A percentile compares a stretch with the other conserved stretches of the same genome.
Evolutionary conservation across 2,797 vertebrate genomes (phyloP).

Genomic region (Meriones psammophilus): DNA sequence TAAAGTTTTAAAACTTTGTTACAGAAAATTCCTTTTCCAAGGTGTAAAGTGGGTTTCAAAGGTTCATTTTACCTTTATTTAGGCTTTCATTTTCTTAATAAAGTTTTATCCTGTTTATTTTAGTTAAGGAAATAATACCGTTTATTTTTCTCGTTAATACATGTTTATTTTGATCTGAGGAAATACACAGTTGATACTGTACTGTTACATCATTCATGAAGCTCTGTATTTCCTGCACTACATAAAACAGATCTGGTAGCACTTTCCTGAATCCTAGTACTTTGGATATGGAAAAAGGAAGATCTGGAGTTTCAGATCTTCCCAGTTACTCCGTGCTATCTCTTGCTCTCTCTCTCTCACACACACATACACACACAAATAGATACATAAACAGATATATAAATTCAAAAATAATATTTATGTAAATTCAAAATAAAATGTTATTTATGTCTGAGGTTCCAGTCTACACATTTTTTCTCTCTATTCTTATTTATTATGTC

Average conservation of each 20-base stretch:
- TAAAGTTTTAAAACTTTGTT: constrained; percentile 51
- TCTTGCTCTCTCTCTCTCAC: not conserved
- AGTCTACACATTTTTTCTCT: not conserved
- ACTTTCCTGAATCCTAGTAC: not conserved
- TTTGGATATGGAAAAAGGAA: not conserved
- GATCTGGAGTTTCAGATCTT: not conserved
- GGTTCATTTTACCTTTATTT: constrained; percentile 50
- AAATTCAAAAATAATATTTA: not conserved
- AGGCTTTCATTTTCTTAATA: constrained; percentile 49
- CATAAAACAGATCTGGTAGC: not conserved
- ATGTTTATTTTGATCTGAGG: not conserved
- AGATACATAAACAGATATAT: not conserved
- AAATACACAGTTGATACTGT: not conserved
- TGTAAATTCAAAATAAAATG: not conserved
- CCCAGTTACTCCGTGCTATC: not conserved
- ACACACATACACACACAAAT: not conserved
- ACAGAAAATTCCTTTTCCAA: constrained; percentile 17
- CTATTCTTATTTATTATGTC: not conserved
- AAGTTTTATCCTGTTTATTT: constrained; percentile 15
- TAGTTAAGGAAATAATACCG: not conserved
- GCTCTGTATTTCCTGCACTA: not conserved
- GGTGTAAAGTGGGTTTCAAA: not conserved
- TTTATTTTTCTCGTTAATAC: constrained; percentile 35
- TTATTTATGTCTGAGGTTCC: not conserved
- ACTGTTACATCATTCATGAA: not conserved